Conservation (phyloP, 2,113 vertebrate species). For the Sander lucioperca region DNA sequence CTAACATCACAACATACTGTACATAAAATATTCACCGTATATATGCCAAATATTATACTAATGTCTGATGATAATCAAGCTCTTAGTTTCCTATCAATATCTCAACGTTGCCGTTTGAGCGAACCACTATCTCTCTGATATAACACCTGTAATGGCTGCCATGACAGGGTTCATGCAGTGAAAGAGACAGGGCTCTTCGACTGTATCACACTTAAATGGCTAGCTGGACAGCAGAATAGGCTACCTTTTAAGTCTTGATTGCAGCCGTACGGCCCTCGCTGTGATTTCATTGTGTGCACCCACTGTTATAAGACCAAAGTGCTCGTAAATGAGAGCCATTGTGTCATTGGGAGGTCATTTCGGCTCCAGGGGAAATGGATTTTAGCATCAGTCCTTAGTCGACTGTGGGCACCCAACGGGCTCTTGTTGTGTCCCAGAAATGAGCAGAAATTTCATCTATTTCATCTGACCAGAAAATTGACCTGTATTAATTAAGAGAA, state of each 20-base stretch:
- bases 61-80: constrained; percentile 25
- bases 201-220: constrained; percentile 59
- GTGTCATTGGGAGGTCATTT: constrained; percentile 78
- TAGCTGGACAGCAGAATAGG: constrained; percentile 65
- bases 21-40: neutral
- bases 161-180: constrained; percentile 36
- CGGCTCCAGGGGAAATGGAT: constrained; percentile 66
- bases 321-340: constrained; percentile 70
- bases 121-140: neutral
- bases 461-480: constrained; percentile 19
- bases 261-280: constrained; percentile 55
- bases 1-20: neutral
- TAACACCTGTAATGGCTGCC: constrained; percentile 46
- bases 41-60: neutral
- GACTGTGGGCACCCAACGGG: constrained; percentile 35
- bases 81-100: constrained; percentile 8
- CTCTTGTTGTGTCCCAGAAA: constrained; percentile 44
- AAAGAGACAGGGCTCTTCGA: constrained; percentile 55
- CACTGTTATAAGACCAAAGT: constrained; percentile 68
- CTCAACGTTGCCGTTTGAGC: constrained; percentile 6
- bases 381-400: constrained; percentile 55
- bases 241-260: constrained; percentile 73
- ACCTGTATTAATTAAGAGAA: constrained; percentile 14
- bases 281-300: constrained; percentile 72
- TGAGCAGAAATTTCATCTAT: constrained; percentile 53